Percentiles rank a stretch among this genome's conserved stretches.
phyloP scores from a whole-genome alignment of 2,888 invertebrate species.

The Pseudococcus jackbeardsleyi region DNA sequence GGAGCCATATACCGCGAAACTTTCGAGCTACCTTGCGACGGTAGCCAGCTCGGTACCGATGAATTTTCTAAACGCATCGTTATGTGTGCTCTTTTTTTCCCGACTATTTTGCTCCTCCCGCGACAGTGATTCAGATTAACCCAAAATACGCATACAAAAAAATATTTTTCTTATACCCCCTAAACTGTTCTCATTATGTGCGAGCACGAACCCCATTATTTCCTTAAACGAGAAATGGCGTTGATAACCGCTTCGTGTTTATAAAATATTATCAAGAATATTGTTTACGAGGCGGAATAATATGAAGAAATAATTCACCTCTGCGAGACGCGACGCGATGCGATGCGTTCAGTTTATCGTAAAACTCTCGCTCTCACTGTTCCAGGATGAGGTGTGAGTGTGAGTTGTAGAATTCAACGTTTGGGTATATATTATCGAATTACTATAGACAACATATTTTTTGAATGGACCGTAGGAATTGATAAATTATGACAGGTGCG shows the following conservation, averaged over 20 bases:
- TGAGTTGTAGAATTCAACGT: not conserved
- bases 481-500: no score
- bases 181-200: slow-evolving; percentile 63
- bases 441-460: no score
- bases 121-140: slow-evolving; percentile 44
- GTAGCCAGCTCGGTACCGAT: not conserved
- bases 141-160: slow-evolving; percentile 39
- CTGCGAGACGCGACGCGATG: not conserved
- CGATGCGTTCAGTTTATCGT: slow-evolving; percentile 25
- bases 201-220: slow-evolving; percentile 65
- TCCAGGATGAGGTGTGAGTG: not conserved
- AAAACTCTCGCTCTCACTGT: not conserved
- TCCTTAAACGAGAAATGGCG: slow-evolving; percentile 63
- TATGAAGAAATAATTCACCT: slow-evolving; percentile 58
- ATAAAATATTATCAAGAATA: slow-evolving; percentile 63
- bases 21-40: not conserved
- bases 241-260: slow-evolving; percentile 64
- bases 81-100: slow-evolving; percentile 8
- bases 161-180: slow-evolving; percentile 58
- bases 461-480: no score
- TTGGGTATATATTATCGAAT: not conserved
- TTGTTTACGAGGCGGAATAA: slow-evolving; percentile 63
- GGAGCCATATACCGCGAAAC: not conserved
- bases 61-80: slow-evolving; percentile 14
- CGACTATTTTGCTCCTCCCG: not conserved